These are phyloP conservation scores for Cygnus olor DNA, from an alignment of 2,797 vertebrate species.

Conservation along the genomic window DNA sequence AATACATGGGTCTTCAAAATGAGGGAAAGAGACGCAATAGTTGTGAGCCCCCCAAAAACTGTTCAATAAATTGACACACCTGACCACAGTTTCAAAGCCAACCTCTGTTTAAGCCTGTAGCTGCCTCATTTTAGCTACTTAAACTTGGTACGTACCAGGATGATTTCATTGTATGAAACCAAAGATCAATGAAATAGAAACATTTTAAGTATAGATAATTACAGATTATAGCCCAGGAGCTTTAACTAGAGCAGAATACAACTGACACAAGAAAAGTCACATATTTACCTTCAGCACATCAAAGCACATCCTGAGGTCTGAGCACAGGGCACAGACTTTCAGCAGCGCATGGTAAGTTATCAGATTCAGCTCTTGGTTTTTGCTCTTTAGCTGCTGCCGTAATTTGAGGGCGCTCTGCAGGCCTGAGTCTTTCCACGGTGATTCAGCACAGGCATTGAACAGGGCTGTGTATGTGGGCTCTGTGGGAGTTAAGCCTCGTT, in stretches of 20 bases:
- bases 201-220: no score
- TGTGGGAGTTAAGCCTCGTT: constrained; percentile 83
- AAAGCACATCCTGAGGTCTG: constrained; percentile 86
- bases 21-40: background rate
- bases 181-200: background rate
- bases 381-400: constrained; percentile 85
- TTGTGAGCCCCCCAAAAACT: background rate
- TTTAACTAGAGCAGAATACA: background rate
- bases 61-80: background rate
- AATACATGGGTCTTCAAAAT: background rate
- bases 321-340: constrained; percentile 86
- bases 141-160: background rate
- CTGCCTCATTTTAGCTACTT: background rate
- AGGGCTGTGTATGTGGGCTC: constrained; percentile 93
- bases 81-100: background rate
- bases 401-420: constrained; percentile 87
- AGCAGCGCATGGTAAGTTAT: constrained; percentile 90
- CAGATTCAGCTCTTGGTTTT: constrained; percentile 82
- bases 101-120: background rate
- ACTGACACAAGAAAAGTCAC: accelerated
- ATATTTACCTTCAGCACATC: constrained; percentile 86
- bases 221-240: background rate
- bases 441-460: constrained; percentile 93
- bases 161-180: background rate
- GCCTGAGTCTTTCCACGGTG: constrained; percentile 84